Percentiles rank a stretch among this genome's conserved stretches.
Evolutionary conservation across 2,797 vertebrate genomes (phyloP).

Genomic region (Paramormyrops hopkinsi): DNA sequence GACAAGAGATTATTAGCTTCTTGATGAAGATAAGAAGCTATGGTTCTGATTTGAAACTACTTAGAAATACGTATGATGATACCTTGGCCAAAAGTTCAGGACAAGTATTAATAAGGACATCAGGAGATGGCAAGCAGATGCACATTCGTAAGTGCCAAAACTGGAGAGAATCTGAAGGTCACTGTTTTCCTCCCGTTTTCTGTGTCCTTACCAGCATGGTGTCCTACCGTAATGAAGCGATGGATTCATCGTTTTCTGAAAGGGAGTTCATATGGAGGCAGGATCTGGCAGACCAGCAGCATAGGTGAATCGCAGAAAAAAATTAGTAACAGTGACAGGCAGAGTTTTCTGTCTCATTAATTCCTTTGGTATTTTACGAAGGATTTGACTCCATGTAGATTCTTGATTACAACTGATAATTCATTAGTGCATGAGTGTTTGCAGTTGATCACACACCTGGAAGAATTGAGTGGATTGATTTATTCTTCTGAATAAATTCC

Average conservation of each 20-base stretch:
- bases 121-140: not conserved
- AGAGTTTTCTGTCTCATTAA: constrained; percentile 10
- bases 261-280: not conserved
- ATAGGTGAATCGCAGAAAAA: not conserved
- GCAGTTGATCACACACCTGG: constrained; percentile 9
- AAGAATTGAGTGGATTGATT: not conserved
- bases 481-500: not conserved
- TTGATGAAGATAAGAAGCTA: not conserved
- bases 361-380: not conserved
- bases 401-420: constrained; percentile 1
- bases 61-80: not conserved
- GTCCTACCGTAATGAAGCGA: not conserved
- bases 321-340: not conserved
- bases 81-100: not conserved
- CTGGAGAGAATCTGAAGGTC: not conserved
- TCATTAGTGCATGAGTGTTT: constrained; percentile 17
- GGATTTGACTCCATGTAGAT: not conserved
- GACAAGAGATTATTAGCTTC: not conserved
- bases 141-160: not conserved
- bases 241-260: not conserved
- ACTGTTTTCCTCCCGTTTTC: not conserved
- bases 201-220: not conserved
- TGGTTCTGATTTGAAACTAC: not conserved
- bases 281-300: not conserved
- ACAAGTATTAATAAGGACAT: not conserved